Evolutionary conservation across 2,113 vertebrate species (phyloP), one percentile per base, ranked within the genome.

Genomic region (Bufo gargarizans): DNA sequence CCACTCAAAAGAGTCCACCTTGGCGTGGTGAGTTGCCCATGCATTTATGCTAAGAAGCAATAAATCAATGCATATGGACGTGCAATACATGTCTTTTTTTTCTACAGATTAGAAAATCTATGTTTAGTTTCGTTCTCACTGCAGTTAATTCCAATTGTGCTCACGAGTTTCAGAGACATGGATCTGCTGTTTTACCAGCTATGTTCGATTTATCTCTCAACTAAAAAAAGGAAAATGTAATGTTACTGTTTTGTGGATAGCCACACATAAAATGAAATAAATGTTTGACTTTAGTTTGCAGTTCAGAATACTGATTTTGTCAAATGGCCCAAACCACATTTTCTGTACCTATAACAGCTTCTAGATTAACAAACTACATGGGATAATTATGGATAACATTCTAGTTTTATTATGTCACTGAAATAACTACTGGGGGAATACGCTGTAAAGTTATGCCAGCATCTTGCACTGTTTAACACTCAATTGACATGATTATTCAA

Each of bases 241-340:
- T 55, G 47, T 84, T 69, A 84, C 82, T 84, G 63, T 84, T 67
- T 69, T 84, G 82, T 84, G 82, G 82, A 84, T 67, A 84, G 63
- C 82, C 82, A 84, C 63, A 84, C 82, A 84, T 63, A 71, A 84
- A 84, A 84, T 84, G 45, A 84, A 84, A 84, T 84, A 84, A 33
- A 71, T 47, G 6, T 69, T 71, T 22, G 49, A n/a, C 47, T 55
- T 84, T 50, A 69, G n/a, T 83, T 69, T 55, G 33, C 55, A 33
- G 55, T 81, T 45, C 63, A 69, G 63, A 84, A 84, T 55, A 50
- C 65, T 55, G 22, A 69, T 50, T 53, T 84, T 67, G 82, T 84
- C 63, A 84, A 55, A 13, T 84, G 65, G 63, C 63, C 82, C 63
- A 84, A 84, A 84, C 82, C 82, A 71, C 82, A 84, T 84, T 84